These are phyloP conservation scores for Hypolimnas misippus DNA, from an alignment of 2,888 invertebrate species.

Conservation along the genomic window DNA sequence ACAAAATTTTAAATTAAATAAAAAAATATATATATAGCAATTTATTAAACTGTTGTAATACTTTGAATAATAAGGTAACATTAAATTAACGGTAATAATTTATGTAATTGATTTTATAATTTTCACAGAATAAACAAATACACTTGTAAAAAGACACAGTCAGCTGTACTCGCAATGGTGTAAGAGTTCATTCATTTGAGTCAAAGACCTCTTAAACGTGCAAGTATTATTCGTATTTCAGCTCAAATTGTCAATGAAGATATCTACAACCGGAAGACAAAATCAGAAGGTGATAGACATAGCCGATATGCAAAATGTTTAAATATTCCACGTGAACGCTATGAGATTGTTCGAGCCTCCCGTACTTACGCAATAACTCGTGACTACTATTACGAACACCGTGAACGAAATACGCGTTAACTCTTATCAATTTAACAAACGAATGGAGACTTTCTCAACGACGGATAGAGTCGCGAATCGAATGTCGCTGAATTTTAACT, in stretches of 20 bases:
- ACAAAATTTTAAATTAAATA: too few species aligned
- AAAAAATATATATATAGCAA: too few species aligned
- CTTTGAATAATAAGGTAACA: too few species aligned
- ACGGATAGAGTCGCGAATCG: slow-evolving; percentile 51
- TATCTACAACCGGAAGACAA: slow-evolving; percentile 46
- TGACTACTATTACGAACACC: slow-evolving; percentile 73
- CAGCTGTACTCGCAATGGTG: too few species aligned
- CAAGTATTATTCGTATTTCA: not conserved
- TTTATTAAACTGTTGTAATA: too few species aligned
- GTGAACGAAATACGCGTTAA: slow-evolving; percentile 64
- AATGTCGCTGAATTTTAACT: slow-evolving; percentile 41
- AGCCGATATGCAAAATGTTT: slow-evolving; percentile 50
- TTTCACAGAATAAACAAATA: too few species aligned
- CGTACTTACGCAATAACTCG: slow-evolving; percentile 78
- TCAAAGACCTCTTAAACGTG: too few species aligned
- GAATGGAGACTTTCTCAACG: slow-evolving; percentile 51
- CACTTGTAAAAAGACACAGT: not conserved
- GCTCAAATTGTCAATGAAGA: slow-evolving; percentile 33
- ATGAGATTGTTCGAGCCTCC: slow-evolving; percentile 62
- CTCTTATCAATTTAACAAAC: slow-evolving; percentile 49
- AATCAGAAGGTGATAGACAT: slow-evolving; percentile 43
- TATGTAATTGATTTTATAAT: too few species aligned
- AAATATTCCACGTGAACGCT: slow-evolving; percentile 62
- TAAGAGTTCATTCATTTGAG: not conserved
- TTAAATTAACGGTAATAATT: too few species aligned